phyloP scores from a whole-genome alignment of 2,113 vertebrate genomes.

The Panthera leo region DNA sequence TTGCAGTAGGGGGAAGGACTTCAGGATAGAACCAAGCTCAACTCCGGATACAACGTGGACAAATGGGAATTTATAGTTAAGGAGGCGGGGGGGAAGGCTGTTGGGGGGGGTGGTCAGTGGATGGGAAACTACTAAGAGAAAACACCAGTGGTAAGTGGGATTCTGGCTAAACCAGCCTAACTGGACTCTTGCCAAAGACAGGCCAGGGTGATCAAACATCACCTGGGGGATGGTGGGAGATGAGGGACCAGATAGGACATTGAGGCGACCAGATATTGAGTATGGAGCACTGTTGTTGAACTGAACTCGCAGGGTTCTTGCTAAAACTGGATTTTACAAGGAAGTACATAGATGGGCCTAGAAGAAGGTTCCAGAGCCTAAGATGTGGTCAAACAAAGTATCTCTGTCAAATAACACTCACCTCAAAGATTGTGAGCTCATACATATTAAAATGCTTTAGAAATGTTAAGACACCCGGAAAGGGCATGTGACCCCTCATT shows the following conservation, averaged over 20 bases:
- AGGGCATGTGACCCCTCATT: neutral
- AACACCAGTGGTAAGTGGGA: neutral
- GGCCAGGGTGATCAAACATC: neutral
- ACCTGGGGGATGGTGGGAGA: too few relatives aligned
- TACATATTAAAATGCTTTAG: neutral
- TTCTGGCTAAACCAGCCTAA: neutral
- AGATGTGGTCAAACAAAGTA: neutral
- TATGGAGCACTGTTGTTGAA: neutral
- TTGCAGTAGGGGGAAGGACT: neutral
- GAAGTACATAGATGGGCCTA: neutral
- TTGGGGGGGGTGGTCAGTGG: neutral
- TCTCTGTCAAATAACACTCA: neutral
- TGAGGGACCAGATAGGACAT: neutral
- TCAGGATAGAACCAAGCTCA: neutral
- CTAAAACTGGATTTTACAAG: constrained; percentile 4
- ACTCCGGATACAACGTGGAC: neutral
- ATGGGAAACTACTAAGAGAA: neutral
- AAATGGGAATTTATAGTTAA: neutral
- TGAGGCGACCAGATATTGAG: neutral
- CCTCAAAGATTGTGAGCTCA: neutral
- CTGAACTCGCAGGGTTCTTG: neutral
- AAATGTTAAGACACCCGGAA: neutral
- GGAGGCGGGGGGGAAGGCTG: neutral
- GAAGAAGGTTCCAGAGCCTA: neutral
- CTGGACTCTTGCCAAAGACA: neutral